Evolutionary conservation across 2,113 vertebrate genomes (phyloP), one percentile per base, ranked within the genome.

Genomic region (Genyomyrus donnyi): DNA sequence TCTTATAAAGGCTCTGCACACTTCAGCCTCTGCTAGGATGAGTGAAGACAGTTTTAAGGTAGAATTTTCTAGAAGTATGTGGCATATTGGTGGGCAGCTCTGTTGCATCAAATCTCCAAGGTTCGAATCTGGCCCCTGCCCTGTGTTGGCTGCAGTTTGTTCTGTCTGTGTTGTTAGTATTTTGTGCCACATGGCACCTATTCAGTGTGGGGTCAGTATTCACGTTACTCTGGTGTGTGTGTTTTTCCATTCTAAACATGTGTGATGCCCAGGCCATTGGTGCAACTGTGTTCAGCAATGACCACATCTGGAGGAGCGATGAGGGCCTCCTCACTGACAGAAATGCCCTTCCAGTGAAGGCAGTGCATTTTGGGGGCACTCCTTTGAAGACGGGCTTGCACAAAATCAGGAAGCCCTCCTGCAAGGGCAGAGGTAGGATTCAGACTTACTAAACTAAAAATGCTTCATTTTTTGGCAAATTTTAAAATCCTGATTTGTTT

Each of bases 351-450:
- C 92, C 91, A 27, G 58, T 93, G 39, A 90, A 85, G 42, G 89
- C 91, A 4, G 90, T 93, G 10, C 62, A 91, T 83, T 91, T 92
- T 88, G 91, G 92, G 1, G 92, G 92, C 52, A 93, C 90, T 3
- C 92, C 92, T 45, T 50, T 93, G 24, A 91, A 93, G 35, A 93
- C 92, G 91, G 91, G 91, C 42, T 93, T 91, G 39, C 89, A 93
- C 88, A 93, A 89, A 27, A 89, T 92, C 48, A 91, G 92, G 70
- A 93, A 92, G 66, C 45, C 91, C n/a, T 90, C 49, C 48, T 93
- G 92, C 56, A 90, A 84, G 89, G 92, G 92, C 9, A 62, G 27
- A 88, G 89, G 66, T 86, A 91, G 15, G 70, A 24, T 62, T 62
- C 24, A 2, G 21, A 24, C 21, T 24, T n/a, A 24, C 56, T 62